Evolutionary conservation across 2,888 invertebrate genomes (phyloP).

Genomic region (Limnephilus auricula): DNA sequence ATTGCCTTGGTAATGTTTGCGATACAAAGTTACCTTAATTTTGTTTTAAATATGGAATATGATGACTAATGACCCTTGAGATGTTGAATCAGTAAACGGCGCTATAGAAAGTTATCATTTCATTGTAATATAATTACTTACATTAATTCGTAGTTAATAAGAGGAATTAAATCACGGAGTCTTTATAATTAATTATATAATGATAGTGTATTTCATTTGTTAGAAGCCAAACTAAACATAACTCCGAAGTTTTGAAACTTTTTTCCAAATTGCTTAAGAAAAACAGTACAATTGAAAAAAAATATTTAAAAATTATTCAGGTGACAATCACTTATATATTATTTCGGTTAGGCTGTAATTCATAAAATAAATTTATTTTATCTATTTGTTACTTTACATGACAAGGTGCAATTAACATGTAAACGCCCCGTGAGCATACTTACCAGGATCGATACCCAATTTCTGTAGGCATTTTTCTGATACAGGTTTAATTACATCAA

Average conservation of each 20-base stretch:
- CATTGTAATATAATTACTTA: no score
- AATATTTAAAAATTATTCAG: no score
- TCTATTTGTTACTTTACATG: background rate
- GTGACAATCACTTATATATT: background rate
- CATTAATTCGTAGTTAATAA: no score
- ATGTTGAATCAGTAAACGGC: no score
- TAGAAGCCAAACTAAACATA: no score
- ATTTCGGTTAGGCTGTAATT: background rate
- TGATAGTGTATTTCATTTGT: no score
- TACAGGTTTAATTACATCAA: slow-evolving; percentile 58
- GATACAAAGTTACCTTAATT: background rate
- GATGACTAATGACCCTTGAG: no score
- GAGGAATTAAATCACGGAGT: no score
- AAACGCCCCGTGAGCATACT: background rate
- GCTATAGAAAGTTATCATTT: no score
- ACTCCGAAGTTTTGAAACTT: no score
- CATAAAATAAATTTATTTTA: background rate
- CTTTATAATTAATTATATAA: background rate
- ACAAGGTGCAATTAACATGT: background rate
- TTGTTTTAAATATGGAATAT: background rate
- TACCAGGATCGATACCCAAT: slow-evolving; percentile 53
- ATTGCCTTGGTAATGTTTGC: background rate
- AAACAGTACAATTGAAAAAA: no score
- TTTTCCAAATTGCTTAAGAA: no score
- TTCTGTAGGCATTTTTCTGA: slow-evolving; percentile 60